Conservation (phyloP, 2,797 vertebrate genomes). For the Chrysocyon brachyurus region DNA sequence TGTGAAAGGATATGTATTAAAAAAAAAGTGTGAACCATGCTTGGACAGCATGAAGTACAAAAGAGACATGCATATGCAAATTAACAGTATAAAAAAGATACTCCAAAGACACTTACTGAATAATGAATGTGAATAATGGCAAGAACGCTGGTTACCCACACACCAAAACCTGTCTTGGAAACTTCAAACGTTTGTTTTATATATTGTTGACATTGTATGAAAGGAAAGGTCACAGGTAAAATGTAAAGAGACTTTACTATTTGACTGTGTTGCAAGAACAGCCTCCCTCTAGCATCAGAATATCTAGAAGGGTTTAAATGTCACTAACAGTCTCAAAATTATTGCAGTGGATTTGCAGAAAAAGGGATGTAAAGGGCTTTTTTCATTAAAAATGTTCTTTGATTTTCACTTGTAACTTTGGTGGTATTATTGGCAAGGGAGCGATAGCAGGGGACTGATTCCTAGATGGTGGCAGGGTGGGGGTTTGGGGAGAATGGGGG, state of each 20-base stretch:
- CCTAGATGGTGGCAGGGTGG: background rate
- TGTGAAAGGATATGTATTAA: constrained; percentile 17
- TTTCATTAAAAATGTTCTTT: constrained; percentile 83
- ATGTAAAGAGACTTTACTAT: constrained; percentile 73
- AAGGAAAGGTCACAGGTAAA: constrained; percentile 77
- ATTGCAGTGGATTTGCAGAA: constrained; percentile 63
- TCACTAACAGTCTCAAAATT: constrained; percentile 76
- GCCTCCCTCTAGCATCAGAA: constrained; percentile 16
- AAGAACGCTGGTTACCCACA: constrained; percentile 53
- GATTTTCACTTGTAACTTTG: constrained; percentile 67
- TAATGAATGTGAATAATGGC: constrained; percentile 40
- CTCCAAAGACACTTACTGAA: constrained; percentile 63
- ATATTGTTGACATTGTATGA: constrained; percentile 70
- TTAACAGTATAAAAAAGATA: constrained; percentile 35
- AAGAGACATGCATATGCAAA: constrained; percentile 63
- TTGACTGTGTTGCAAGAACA: constrained; percentile 61
- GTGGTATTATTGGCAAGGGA: constrained; percentile 56
- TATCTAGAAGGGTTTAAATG: constrained; percentile 78
- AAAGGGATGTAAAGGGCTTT: constrained; percentile 42
- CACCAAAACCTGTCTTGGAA: constrained; percentile 58
- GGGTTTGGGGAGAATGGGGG: too few species aligned
- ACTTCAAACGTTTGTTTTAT: constrained; percentile 71
- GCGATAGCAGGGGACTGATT: background rate
- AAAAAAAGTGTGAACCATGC: background rate
- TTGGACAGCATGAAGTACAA: constrained; percentile 71